phyloP scores from a whole-genome alignment of 2,888 invertebrate species.

The Therioaphis trifolii region DNA sequence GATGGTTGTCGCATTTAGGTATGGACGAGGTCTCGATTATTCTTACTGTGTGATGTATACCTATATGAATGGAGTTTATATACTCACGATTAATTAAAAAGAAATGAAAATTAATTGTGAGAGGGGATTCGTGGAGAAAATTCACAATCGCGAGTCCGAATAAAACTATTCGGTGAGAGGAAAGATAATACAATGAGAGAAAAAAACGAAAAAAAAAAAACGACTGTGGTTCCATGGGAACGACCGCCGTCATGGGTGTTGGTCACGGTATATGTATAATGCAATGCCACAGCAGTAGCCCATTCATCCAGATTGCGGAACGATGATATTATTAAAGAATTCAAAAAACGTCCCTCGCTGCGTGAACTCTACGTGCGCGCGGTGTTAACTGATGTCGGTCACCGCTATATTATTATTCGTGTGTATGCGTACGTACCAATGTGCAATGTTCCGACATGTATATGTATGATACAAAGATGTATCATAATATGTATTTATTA shows the following conservation, averaged over 20 bases:
- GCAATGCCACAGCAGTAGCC: constrained; percentile 41
- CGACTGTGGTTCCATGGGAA: constrained; percentile 60
- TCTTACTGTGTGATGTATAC: no score
- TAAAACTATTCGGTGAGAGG: neutral
- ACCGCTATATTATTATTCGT: neutral
- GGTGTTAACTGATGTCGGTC: constrained; percentile 8
- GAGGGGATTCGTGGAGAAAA: neutral
- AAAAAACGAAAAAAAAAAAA: constrained; percentile 1
- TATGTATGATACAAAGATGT: neutral
- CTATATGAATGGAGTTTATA: no score
- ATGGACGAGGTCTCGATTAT: no score
- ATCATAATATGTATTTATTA: no score
- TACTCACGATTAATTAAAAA: no score
- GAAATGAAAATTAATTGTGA: no score
- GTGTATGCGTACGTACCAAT: no score
- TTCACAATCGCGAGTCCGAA: neutral
- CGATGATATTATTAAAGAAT: constrained; percentile 39
- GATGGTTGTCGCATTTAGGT: no score
- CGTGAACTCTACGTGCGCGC: constrained; percentile 19
- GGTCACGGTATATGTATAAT: constrained; percentile 51
- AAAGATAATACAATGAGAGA: neutral
- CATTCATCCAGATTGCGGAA: constrained; percentile 55
- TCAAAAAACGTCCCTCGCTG: constrained; percentile 37
- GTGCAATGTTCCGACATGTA: neutral
- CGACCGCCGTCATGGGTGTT: constrained; percentile 62